These are phyloP conservation scores for Macrostomum lignano DNA, from an alignment of 1,140 invertebrate species.

Conservation along the genomic window DNA sequence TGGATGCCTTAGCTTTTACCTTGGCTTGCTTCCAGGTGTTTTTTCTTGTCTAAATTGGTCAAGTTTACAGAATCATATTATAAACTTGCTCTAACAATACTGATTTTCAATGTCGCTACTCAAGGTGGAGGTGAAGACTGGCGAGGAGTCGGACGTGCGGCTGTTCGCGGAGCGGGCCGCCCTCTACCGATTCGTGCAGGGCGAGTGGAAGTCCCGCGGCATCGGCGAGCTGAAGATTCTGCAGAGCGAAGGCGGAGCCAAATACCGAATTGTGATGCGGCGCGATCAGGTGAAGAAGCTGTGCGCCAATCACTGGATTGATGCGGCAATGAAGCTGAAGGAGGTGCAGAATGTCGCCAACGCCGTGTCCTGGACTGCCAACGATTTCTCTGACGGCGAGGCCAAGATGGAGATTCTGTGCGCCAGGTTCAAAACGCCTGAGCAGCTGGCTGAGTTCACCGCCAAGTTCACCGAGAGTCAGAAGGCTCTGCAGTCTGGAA, in stretches of 20 bases:
- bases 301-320: constrained; percentile 26
- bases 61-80: too few relatives aligned
- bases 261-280: constrained; percentile 22
- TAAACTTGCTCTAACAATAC: too few relatives aligned
- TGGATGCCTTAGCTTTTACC: too few relatives aligned
- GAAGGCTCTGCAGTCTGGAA: not conserved
- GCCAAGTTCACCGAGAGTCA: constrained; percentile 13
- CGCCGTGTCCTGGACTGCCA: constrained; percentile 19
- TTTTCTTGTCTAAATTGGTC: too few relatives aligned
- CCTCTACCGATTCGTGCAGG: constrained; percentile 31
- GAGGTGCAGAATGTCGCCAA: constrained; percentile 15
- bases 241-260: constrained; percentile 15
- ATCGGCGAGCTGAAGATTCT: constrained; percentile 29
- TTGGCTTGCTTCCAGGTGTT: too few relatives aligned
- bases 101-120: too few relatives aligned
- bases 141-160: constrained; percentile 48
- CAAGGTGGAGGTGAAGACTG: constrained; percentile 41
- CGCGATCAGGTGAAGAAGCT: constrained; percentile 29
- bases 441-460: constrained; percentile 39
- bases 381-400: constrained; percentile 49
- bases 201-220: constrained; percentile 32
- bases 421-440: constrained; percentile 46
- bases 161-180: constrained; percentile 29
- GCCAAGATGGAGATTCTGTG: constrained; percentile 42
- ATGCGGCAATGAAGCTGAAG: constrained; percentile 14